These are phyloP conservation scores for Calameuta pallipes DNA, from an alignment of 2,888 invertebrate species.

Conservation along the genomic window DNA sequence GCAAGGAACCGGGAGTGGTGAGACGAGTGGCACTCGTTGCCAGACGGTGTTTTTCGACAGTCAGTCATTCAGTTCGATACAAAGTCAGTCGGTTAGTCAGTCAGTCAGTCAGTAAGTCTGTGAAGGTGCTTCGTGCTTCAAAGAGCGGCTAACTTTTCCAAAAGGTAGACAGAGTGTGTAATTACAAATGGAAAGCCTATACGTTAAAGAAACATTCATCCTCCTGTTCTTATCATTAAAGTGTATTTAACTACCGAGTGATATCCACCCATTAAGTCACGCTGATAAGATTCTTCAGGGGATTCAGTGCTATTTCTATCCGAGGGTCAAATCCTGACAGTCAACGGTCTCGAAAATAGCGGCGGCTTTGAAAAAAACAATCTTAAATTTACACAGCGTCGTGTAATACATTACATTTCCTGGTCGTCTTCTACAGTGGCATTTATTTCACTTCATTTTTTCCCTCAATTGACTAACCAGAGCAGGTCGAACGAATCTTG, in stretches of 20 bases:
- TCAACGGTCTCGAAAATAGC: neutral
- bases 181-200: neutral
- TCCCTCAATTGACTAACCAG: neutral
- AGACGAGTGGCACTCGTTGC: conserved; percentile 26
- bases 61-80: conserved; percentile 12
- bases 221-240: neutral
- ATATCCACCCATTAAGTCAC: neutral
- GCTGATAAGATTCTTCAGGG: neutral
- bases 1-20: conserved; percentile 42
- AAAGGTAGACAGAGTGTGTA: neutral
- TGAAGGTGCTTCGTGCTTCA: conserved; percentile 39
- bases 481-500: neutral
- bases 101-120: conserved; percentile 30
- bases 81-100: neutral
- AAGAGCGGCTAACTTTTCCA: neutral
- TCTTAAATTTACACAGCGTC: neutral
- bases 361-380: neutral
- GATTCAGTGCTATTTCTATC: neutral
- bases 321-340: neutral
- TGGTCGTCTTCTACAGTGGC: neutral
- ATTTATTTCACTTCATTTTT: neutral
- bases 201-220: neutral
- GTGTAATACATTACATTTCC: neutral
- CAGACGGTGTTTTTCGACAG: conserved; percentile 41
- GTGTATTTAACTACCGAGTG: neutral